Percentiles rank a stretch among this genome's conserved stretches.
Evolutionary conservation across 1,140 invertebrate genomes (phyloP).

Genomic region (Adoxophyes honmai): DNA sequence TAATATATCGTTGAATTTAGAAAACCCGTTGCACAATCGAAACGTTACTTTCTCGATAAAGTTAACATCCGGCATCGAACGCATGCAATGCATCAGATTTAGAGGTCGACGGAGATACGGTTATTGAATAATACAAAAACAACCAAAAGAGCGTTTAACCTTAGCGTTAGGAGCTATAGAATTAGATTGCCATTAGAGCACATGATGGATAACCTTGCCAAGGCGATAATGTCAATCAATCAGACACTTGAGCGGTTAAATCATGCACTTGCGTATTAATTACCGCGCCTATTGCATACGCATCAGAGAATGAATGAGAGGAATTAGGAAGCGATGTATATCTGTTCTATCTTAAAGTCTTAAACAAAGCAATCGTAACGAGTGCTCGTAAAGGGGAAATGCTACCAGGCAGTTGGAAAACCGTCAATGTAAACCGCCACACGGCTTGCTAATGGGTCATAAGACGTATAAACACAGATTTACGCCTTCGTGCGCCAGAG

Average conservation of each 20-base stretch:
- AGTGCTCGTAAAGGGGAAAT: background rate
- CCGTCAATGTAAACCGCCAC: background rate
- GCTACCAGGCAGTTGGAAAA: background rate
- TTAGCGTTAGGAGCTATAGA: background rate
- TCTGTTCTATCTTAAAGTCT: background rate
- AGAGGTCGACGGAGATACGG: background rate
- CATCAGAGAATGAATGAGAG: slow-evolving; percentile 3
- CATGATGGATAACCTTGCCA: slow-evolving; percentile 4
- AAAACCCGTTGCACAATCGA: slow-evolving; percentile 18
- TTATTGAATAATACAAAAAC: background rate
- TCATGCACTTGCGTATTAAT: slow-evolving; percentile 11
- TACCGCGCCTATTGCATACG: background rate
- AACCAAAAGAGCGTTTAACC: background rate
- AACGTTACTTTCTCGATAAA: slow-evolving; percentile 10
- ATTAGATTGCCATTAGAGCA: slow-evolving; percentile 1
- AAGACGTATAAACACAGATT: background rate
- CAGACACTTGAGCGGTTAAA: slow-evolving; percentile 8
- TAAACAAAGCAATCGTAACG: slow-evolving; percentile 9
- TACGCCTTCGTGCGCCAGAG: background rate
- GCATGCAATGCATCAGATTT: background rate
- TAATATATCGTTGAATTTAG: slow-evolving; percentile 17
- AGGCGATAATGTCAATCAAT: slow-evolving; percentile 13
- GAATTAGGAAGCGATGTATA: background rate
- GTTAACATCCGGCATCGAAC: background rate
- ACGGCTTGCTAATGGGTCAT: background rate